These are phyloP conservation scores for Amblyornis subalaris DNA, from an alignment of 2,113 vertebrate genomes.

Conservation along the genomic window DNA sequence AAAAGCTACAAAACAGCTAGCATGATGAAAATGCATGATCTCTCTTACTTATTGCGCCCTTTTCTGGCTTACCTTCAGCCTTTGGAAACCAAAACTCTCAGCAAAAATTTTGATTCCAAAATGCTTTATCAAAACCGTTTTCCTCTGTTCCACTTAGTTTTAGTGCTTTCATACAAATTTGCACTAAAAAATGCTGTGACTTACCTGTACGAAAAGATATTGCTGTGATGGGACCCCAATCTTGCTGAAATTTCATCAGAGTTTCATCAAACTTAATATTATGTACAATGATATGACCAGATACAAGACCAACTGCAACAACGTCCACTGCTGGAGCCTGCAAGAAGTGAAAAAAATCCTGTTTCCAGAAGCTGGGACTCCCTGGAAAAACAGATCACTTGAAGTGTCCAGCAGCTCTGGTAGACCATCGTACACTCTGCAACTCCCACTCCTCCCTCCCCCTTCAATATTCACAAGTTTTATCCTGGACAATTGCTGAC, in stretches of 20 bases:
- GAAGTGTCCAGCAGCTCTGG: background rate
- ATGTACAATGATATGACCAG: slow-evolving; percentile 88
- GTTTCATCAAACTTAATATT: slow-evolving; percentile 93
- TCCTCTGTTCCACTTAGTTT: background rate
- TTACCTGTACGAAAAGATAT: slow-evolving; percentile 93
- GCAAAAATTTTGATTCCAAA: background rate
- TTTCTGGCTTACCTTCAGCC: background rate
- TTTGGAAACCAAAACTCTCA: background rate
- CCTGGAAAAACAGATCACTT: background rate
- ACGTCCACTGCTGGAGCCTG: slow-evolving; percentile 94
- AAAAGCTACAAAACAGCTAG: background rate
- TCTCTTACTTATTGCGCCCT: background rate
- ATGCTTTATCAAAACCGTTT: background rate
- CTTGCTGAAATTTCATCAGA: slow-evolving; percentile 92
- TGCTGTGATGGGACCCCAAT: slow-evolving; percentile 93
- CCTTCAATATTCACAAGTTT: background rate
- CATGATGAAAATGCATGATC: background rate
- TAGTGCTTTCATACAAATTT: background rate
- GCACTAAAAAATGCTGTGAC: background rate
- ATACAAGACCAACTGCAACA: slow-evolving; percentile 83
- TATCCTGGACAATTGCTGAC: background rate
- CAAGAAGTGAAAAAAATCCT: background rate
- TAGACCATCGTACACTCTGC: background rate
- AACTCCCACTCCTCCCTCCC: too few relatives aligned
- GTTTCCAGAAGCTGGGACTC: background rate